Evolutionary conservation across 2,888 invertebrate genomes (phyloP), one percentile per base, ranked within the genome.

Genomic region (Nemapogon koenigi): DNA sequence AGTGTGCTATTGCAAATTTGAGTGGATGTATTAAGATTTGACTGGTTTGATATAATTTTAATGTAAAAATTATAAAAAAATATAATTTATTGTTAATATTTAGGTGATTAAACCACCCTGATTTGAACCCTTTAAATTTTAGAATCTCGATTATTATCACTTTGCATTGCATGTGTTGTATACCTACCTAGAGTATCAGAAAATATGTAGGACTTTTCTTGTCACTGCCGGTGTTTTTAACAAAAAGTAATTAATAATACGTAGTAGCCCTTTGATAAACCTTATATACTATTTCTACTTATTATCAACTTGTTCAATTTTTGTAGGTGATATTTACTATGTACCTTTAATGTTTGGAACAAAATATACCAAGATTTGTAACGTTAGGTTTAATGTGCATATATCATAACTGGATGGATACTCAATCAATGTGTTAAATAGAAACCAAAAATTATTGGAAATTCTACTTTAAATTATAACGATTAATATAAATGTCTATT

Each of bases 401-500:
- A 31, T 22, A 26, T 17, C 28, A 31, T 59, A 63, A 50, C 50
- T 58, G 61, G 49, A 54, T 63, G 63, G 63, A 67, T 73, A 70
- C 62, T 70, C 64, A 62, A 63, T 72, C 70, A 70, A 28, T 28
- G 63, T 73, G 75, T 73, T 73, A 33, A 59, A 51, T 57, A 69
- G 65, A 71, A 69, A 75, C 72, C 73, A 75, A 76, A 73, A 70
- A 64, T 53, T 58, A 56, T 76, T 72, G 71, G 72, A 71, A 67
- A 66, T 65, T 73, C 71, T 73, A 72, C 70, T 65, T 63, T 67
- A 67, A 60, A 63, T 49, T 59, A 57, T 53, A 28, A 62, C 61
- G 55, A 63, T 65, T 67, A 62, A 64, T 59, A 37, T 70, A 73
- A 73, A 76, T 76, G 76, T 78, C 76, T 78, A 78, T 76, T 75